Evolutionary conservation across 2,113 vertebrate species (phyloP).

Genomic region (Crotalus helleri): DNA sequence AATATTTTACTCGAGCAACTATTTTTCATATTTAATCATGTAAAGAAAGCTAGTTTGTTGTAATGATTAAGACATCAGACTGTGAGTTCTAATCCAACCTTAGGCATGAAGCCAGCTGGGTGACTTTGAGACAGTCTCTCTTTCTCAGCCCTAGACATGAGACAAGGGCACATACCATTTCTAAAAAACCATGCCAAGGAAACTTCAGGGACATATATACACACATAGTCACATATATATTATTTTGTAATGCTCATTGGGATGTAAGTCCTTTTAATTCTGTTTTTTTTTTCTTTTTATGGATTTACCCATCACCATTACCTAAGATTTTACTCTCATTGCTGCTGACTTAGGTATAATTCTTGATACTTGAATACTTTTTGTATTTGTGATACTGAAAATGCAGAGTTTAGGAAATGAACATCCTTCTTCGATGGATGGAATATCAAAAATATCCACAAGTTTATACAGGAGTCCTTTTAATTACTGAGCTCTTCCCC

Average conservation of each 20-base stretch:
- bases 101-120: neutral
- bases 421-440: neutral
- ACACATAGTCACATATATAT: neutral
- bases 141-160: neutral
- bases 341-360: neutral
- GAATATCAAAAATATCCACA: neutral
- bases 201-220: neutral
- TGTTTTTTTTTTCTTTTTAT: neutral
- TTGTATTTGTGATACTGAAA: neutral
- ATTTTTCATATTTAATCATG: neutral
- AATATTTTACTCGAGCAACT: neutral
- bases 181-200: neutral
- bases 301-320: neutral
- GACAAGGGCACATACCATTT: neutral
- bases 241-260: neutral
- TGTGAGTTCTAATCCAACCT: neutral
- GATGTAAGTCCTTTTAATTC: neutral
- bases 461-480: neutral
- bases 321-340: neutral
- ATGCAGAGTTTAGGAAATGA: neutral
- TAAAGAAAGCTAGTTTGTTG: neutral
- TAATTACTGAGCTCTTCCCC: neutral
- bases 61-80: neutral
- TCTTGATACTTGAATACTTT: neutral
- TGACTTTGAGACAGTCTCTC: neutral